These are phyloP conservation scores for Syritta pipiens DNA, from an alignment of 2,888 invertebrate species.

Conservation along the genomic window DNA sequence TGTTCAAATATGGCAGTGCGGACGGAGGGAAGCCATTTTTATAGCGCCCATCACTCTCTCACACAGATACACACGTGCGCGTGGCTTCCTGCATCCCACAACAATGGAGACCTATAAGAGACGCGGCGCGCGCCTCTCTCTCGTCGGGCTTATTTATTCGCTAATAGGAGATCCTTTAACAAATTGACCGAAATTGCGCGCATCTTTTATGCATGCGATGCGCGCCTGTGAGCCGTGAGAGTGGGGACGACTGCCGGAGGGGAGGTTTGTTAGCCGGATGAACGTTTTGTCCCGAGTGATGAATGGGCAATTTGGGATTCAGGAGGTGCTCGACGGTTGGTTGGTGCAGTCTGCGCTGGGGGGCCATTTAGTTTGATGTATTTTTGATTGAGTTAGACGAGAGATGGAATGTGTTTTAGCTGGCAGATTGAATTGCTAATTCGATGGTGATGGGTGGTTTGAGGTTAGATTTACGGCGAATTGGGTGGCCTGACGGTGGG, in stretches of 20 bases:
- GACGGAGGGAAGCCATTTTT: slow-evolving; percentile 49
- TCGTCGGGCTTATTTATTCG: slow-evolving; percentile 59
- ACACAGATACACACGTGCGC: slow-evolving; percentile 2
- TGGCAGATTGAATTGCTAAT: slow-evolving; percentile 65
- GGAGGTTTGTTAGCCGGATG: slow-evolving; percentile 35
- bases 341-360: neutral
- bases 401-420: slow-evolving; percentile 50
- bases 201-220: slow-evolving; percentile 67
- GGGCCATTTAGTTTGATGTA: slow-evolving; percentile 64
- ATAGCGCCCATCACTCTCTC: slow-evolving; percentile 64
- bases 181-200: slow-evolving; percentile 67
- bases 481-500: slow-evolving; percentile 51
- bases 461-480: slow-evolving; percentile 18
- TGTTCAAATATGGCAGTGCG: slow-evolving; percentile 23
- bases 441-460: slow-evolving; percentile 31
- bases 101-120: slow-evolving; percentile 60
- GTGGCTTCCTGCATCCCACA: slow-evolving; percentile 66
- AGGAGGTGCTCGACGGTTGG: slow-evolving; percentile 31
- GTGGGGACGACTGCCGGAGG: too few species aligned
- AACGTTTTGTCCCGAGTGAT: slow-evolving; percentile 56
- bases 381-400: slow-evolving; percentile 66
- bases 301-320: slow-evolving; percentile 53
- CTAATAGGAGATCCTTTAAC: slow-evolving; percentile 67
- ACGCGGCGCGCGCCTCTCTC: slow-evolving; percentile 8
- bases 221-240: slow-evolving; percentile 25